phyloP scores from a whole-genome alignment of 2,113 vertebrate genomes.

The Ceyx margarethae region DNA sequence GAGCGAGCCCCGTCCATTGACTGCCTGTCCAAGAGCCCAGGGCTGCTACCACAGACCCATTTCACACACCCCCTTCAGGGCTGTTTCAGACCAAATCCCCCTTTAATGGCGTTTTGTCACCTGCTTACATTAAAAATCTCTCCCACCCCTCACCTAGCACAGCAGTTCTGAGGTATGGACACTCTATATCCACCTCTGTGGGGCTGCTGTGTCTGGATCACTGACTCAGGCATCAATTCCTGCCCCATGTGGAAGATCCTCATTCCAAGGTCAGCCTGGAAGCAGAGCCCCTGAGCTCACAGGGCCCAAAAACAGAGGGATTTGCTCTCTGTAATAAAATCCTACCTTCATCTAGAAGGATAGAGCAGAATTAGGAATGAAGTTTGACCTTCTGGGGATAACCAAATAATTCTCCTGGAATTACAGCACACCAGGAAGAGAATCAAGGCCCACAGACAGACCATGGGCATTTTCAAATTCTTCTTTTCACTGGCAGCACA shows the following conservation, averaged over 20 bases:
- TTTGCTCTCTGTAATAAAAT: not conserved
- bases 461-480: rapidly evolving
- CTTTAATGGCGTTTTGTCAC: not conserved
- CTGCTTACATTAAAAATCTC: not conserved
- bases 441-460: not conserved
- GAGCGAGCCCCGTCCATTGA: not conserved
- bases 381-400: not conserved
- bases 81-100: not conserved
- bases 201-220: rapidly evolving
- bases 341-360: rapidly evolving
- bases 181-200: rapidly evolving
- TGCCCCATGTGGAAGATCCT: rapidly evolving
- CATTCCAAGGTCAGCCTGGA: not conserved
- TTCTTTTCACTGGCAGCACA: too few species aligned
- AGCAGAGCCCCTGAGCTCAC: not conserved
- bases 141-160: not conserved
- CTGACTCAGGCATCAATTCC: rapidly evolving
- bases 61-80: rapidly evolving
- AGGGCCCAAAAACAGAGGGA: not conserved
- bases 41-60: rapidly evolving
- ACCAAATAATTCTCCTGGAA: rapidly evolving
- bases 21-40: not conserved
- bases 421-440: rapidly evolving
- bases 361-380: not conserved
- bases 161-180: rapidly evolving